Percentiles rank a stretch among this genome's conserved stretches.
Conservation (phyloP, 2,888 invertebrate genomes). For the Eulithis testata region DNA sequence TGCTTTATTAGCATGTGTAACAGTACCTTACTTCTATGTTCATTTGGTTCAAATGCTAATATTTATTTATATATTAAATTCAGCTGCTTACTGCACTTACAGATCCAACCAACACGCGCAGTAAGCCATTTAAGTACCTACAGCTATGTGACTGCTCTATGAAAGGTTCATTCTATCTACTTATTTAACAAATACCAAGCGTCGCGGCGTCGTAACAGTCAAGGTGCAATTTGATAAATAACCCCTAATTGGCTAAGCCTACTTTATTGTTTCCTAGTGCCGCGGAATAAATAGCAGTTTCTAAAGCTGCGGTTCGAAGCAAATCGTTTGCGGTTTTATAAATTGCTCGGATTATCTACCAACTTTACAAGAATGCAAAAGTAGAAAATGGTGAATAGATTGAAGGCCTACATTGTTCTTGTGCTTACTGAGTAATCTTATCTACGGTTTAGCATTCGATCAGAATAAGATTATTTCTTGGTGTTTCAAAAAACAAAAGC, state of each 20-base stretch:
- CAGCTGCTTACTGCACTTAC: no score
- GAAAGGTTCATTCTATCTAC: no score
- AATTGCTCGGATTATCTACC: constrained; percentile 15
- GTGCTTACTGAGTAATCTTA: neutral
- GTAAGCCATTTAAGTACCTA: no score
- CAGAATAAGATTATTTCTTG: no score
- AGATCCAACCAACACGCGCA: no score
- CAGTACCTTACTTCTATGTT: no score
- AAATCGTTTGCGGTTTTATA: constrained; percentile 33
- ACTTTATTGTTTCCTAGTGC: constrained; percentile 34
- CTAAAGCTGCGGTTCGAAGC: constrained; percentile 23
- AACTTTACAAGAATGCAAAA: constrained; percentile 26
- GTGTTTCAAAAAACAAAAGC: no score
- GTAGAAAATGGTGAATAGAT: constrained; percentile 20
- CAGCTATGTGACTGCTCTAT: no score
- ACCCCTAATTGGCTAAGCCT: constrained; percentile 38
- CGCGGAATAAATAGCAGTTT: constrained; percentile 10
- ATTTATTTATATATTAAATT: no score
- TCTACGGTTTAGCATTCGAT: neutral
- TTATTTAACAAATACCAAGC: no score
- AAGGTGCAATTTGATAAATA: constrained; percentile 38
- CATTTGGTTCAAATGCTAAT: no score
- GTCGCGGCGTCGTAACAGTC: neutral
- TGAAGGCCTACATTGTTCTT: constrained; percentile 1
- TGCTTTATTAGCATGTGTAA: no score